A percentile compares a stretch with the other conserved stretches of the same genome.
Evolutionary conservation across 2,113 vertebrate species (phyloP).

Genomic region (Clarias magur): DNA sequence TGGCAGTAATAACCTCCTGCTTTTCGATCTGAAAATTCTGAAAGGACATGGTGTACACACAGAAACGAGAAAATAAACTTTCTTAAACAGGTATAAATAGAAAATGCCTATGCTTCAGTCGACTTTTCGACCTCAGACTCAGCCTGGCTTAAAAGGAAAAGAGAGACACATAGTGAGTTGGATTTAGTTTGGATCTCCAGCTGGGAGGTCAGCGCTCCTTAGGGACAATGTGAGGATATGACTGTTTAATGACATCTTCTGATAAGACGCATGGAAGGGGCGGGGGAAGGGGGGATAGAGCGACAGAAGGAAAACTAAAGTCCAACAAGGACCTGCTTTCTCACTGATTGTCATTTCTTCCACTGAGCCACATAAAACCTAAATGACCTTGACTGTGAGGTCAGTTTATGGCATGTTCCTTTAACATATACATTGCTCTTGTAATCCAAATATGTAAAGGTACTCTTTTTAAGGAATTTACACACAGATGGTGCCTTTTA

Average conservation of each 20-base stretch:
- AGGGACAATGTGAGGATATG: conserved; percentile 78
- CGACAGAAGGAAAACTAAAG: conserved; percentile 12
- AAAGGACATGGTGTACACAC: conserved; percentile 13
- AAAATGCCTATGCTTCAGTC: conserved; percentile 41
- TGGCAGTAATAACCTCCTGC: conserved; percentile 22
- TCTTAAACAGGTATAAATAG: conserved; percentile 28
- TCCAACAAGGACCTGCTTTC: conserved; percentile 25
- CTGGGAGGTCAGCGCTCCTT: conserved; percentile 70
- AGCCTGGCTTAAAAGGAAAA: conserved; percentile 38
- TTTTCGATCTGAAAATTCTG: neutral
- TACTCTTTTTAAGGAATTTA: neutral
- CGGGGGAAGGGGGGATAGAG: conserved; percentile 24
- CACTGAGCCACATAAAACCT: neutral
- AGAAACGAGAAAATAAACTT: neutral
- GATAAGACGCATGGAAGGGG: conserved; percentile 59
- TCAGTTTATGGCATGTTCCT: neutral
- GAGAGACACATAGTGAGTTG: conserved; percentile 27
- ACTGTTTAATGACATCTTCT: conserved; percentile 69
- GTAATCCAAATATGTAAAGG: neutral
- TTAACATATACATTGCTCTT: too few relatives aligned
- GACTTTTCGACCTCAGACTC: conserved; percentile 40
- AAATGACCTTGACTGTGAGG: neutral
- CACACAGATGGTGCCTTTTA: neutral
- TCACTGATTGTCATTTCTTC: neutral
- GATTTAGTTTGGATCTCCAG: conserved; percentile 46